Evolutionary conservation across 2,797 vertebrate species (phyloP), one percentile per base, ranked within the genome.

Genomic region (Bradypodion pumilum): DNA sequence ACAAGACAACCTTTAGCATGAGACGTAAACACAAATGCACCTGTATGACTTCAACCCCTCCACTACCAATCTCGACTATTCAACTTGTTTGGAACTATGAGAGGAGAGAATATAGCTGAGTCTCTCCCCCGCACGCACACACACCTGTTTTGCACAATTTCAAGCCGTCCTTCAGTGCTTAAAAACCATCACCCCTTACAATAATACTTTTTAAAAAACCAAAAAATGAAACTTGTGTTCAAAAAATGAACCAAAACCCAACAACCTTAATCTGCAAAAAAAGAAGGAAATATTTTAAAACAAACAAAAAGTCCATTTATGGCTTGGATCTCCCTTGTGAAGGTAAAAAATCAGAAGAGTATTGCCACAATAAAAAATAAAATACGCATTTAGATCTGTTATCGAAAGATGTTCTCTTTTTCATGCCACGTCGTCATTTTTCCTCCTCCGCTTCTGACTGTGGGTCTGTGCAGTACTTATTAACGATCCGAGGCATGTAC

Each of bases 321-420:
- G 99, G 99, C 99, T 99, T 98, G 98, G 97, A 97, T 97, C 97
- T 98, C 98, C 98, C 97, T 97, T 96, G 96, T 97, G 95, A 97
- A 97, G 96, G 96, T 95, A 93, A 94, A 85, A 79, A 93, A 92
- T 91, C 94, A 95, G 93, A 94, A 95, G 94, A 96, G 93, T 96
- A 97, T 95, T 96, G 96, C 96, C 96, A 95, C 95, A 89, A 90
- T 95, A 94, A 89, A 94, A 94, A 95, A 94, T 95, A 96, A 96
- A 94, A 94, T 89, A 92, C 83, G 93, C 92, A 92, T 94, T 77
- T 77, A 91, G 92, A 95, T 95, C 95, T 94, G 96, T 94, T 46
- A 96, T 95, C 94, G 95, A 93, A 93, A 95, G 91, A 59, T 29
- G n/a, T 84, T 46, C 44, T 59, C 42, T 46, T 40, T n/a, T 56